Percentiles rank a stretch among this genome's conserved stretches.
Conservation (phyloP, 2,113 vertebrate genomes). For the Tichodroma muraria region DNA sequence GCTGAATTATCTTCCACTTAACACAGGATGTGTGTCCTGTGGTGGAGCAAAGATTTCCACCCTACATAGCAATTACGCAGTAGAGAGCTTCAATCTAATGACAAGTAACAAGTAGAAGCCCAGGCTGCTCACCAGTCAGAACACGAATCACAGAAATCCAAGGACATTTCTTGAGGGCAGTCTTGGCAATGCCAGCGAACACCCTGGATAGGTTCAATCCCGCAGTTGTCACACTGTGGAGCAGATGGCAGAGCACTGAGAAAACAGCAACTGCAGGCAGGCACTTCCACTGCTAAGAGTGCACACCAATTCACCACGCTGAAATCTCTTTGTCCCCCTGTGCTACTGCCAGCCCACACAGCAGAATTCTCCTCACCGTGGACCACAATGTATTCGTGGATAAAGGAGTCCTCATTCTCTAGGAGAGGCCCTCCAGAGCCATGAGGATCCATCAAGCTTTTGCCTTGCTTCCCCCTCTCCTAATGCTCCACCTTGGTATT, state of each 20-base stretch:
- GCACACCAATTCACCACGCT: rapidly evolving
- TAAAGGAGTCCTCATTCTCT: not conserved
- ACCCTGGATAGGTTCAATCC: conserved; percentile 91
- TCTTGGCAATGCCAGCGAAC: conserved; percentile 97
- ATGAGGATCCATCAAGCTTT: not conserved
- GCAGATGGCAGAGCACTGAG: not conserved
- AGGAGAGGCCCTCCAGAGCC: not conserved
- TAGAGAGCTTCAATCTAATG: not conserved
- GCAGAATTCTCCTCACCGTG: not conserved
- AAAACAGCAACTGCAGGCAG: not conserved
- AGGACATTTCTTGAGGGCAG: conserved; percentile 86
- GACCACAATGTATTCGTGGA: rapidly evolving
- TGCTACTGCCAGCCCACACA: not conserved
- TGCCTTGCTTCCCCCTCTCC: not conserved
- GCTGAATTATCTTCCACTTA: not conserved
- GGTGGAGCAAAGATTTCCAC: not conserved
- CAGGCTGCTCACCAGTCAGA: conserved; percentile 87
- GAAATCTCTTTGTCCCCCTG: not conserved
- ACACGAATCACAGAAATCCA: conserved; percentile 96
- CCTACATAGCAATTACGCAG: not conserved
- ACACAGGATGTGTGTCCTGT: not conserved
- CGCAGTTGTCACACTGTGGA: conserved; percentile 90
- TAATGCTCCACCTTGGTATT: not conserved
- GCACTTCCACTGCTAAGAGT: rapidly evolving
- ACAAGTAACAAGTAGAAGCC: not conserved